Base-by-base conservation (phyloP, 2,113 vertebrate species). In the Tyrannus savana region DNA sequence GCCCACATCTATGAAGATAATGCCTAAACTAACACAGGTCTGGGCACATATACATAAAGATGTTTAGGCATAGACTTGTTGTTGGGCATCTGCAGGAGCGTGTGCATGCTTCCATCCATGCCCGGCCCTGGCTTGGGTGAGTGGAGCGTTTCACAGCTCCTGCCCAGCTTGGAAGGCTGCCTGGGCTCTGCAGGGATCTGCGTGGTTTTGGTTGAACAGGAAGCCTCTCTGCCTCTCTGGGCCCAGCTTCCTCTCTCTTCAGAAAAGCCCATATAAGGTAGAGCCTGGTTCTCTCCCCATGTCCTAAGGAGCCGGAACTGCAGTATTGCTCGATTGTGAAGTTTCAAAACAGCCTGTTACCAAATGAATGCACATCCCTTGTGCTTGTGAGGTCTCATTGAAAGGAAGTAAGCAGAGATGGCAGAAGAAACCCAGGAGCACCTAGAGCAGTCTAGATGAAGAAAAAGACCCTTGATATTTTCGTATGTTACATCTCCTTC, bases 221-320 rank as follows among this genome's bases (percentile, higher is more conserved):
- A 98, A 98, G 88, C 72, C 10, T 86, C 81, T 84, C 81, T 84
- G 75, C 50, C 96, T 55, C 91, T 88, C 79, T 3, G 3, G 76
- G 69, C 90, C 91, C 89, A 77, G 84, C 97, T 98, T 98, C 98
- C 97, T 97, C 95, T 76, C 82, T 93, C 79, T 63, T 68, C 93
- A 96, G 87, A 97, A 93, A 94, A 95, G 94, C 68, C 98, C 97
- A 94, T 98, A 98, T 98, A 98, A 97, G 98, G 98, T 77, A 86
- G 97, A 94, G 85, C 82, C 41, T 81, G 53, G 27, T 35, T 95
- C 17, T 90, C 62, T 71, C 42, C 80, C 75, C 71, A 25, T 42
- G 74, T 55, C 47, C 64, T 69, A 78, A 10, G 75, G 21, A 95
- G 84, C 56, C 31, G 69, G 93, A 96, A 97, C 91, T 78, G 59